Evolutionary conservation across 2,888 invertebrate species (phyloP), one percentile per base, ranked within the genome.

Genomic region (Drosophila tripunctata): DNA sequence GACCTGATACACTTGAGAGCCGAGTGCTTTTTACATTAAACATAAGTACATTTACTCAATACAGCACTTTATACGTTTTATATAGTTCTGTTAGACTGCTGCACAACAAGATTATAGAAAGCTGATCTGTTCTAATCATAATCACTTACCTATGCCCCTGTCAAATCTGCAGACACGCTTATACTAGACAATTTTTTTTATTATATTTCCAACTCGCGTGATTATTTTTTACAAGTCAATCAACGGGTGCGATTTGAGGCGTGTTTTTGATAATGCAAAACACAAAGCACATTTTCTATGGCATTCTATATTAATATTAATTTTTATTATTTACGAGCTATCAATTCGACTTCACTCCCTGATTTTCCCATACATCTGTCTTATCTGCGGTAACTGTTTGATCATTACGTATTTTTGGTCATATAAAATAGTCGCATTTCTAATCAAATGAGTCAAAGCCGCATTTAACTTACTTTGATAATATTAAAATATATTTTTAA

Each of bases 181-280:
- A 36, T 48, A 43, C 31, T 55, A 41, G 31, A 58, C n/a, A n/a
- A n/a, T n/a, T n/a, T n/a, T n/a, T 51, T 41, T 41, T 48, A 0
- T 58, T 52, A 0, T 60, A 84, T 87, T 87, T 87, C 66, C 40
- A 55, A 56, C 44, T 80, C 81, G 78, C 69, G 81, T 80, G 84
- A 67, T 76, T 57, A 38, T 55, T 45, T 71, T 45, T 51, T 68
- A 30, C 56, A 60, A 84, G 70, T 78, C 78, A 74, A 80, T 80
- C 66, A 70, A 72, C n/a, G n/a, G n/a, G n/a, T n/a, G n/a, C n/a
- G 56, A 62, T 41, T 67, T 52, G 41, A 61, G 43, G 35, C 62
- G 6, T 43, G 35, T 48, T 60, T 4, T 40, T 54, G 52, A 57
- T 45, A 51, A 17, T 3, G 2, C 27, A 12, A n/a, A 21, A 10